Evolutionary conservation across 2,113 vertebrate species (phyloP).

Genomic region (Chlorocebus sabaeus): DNA sequence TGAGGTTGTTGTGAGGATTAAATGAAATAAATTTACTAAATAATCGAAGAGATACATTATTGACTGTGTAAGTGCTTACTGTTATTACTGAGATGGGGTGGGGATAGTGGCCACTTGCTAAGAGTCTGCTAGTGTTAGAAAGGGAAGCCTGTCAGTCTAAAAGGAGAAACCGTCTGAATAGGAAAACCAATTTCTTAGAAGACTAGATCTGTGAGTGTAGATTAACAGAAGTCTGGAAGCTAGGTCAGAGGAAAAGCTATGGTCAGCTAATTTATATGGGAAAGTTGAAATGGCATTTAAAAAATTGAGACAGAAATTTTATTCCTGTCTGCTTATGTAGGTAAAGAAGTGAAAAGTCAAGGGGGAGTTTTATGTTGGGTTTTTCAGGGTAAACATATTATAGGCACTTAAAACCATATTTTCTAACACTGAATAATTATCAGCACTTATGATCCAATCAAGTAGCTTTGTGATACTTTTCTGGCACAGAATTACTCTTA

Average conservation of each 20-base stretch:
- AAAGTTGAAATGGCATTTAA: background rate
- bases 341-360: background rate
- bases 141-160: background rate
- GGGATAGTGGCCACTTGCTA: background rate
- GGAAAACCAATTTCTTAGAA: background rate
- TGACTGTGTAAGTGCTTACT: background rate
- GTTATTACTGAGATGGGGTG: background rate
- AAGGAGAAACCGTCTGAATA: background rate
- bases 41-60: background rate
- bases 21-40: background rate
- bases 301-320: background rate
- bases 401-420: background rate
- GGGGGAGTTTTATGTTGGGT: background rate
- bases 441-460: background rate
- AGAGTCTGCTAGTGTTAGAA: background rate
- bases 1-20: background rate
- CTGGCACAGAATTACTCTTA: background rate
- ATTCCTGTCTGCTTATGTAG: background rate
- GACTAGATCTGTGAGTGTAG: background rate
- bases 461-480: background rate
- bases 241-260: background rate
- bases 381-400: background rate
- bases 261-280: background rate
- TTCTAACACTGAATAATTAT: slow-evolving; percentile 32
- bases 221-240: background rate